Base-by-base conservation (phyloP, 2,888 invertebrate species). In the Agrilus cyanescens region DNA sequence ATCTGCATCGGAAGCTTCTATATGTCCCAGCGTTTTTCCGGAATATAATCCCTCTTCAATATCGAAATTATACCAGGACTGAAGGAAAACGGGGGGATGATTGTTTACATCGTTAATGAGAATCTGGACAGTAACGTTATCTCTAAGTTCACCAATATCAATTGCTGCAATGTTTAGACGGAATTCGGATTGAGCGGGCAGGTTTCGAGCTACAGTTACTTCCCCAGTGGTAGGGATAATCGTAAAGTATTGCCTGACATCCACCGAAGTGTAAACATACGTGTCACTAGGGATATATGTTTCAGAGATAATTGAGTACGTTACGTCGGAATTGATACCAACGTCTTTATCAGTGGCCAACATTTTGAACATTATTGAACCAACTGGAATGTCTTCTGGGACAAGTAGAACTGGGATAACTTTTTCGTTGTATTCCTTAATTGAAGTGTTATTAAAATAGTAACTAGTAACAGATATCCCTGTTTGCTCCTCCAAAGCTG, bases 51-150 rank as follows among this genome's bases (percentile, higher is more conserved):
- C 86, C 67, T 91, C 91, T 40, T 82, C 75, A 0, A 86, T 75
- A 55, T 86, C 82, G 51, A 89, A 90, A 39, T 75, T 82, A 58
- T 90, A 90, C 78, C 81, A 85, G 0, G 85, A 77, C 52, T 85
- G 84, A 51, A 80, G 80, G 50, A 90, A 90, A 49, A 81, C 76
- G 0, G 90, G 90, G 4, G 82, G 77, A 59, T 90, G 87, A 54
- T 90, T 83, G 61, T 90, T 90, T 0, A 89, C 76, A 56, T 87
- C 87, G 54, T 76, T 76, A 0, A 89, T 75, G 38, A 76, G 76
- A n/a, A 90, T 72, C 51, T 81, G 73, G 4, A 89, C 63, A 5
- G 77, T 75, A 2, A 85, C 73, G 40, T 73, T 72, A 51, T 87
- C 86, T 50, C 74, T 75, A 3, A 88, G 63, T 3, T 82, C 83